A percentile compares a stretch with the other conserved stretches of the same genome.
These are phyloP conservation scores for Macquaria australasica DNA, from an alignment of 2,113 vertebrate species.

Conservation along the genomic window DNA sequence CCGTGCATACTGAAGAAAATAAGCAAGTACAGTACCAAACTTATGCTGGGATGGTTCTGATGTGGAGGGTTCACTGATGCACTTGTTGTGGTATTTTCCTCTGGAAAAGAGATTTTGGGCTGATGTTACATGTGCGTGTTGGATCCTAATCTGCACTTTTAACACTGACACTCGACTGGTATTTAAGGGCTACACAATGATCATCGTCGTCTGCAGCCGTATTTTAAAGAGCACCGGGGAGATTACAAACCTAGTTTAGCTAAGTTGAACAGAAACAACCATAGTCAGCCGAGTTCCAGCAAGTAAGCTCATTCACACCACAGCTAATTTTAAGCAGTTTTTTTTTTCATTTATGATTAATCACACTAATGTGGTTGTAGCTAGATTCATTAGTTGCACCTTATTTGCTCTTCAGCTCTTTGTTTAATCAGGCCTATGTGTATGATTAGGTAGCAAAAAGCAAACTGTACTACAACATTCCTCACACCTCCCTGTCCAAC, in stretches of 20 bases:
- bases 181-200: neutral
- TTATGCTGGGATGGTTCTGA: too few species aligned
- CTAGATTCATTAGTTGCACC: neutral
- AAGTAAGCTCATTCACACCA: neutral
- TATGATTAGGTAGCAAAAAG: conserved; percentile 18
- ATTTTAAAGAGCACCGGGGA: neutral
- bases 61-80: too few species aligned
- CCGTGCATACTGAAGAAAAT: too few species aligned
- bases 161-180: neutral
- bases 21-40: too few species aligned
- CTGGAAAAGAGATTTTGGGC: neutral
- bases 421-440: neutral
- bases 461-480: conserved; percentile 31
- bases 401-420: neutral
- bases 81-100: too few species aligned
- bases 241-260: neutral
- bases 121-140: neutral
- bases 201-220: neutral
- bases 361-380: neutral
- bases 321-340: neutral
- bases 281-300: neutral
- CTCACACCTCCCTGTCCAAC: conserved; percentile 43
- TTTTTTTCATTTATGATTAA: neutral
- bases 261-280: neutral
- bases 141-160: neutral